Percentiles rank a stretch among this genome's conserved stretches.
Conservation (phyloP, 64 coral and sea anemone genomes). For the Montipora capricornis region DNA sequence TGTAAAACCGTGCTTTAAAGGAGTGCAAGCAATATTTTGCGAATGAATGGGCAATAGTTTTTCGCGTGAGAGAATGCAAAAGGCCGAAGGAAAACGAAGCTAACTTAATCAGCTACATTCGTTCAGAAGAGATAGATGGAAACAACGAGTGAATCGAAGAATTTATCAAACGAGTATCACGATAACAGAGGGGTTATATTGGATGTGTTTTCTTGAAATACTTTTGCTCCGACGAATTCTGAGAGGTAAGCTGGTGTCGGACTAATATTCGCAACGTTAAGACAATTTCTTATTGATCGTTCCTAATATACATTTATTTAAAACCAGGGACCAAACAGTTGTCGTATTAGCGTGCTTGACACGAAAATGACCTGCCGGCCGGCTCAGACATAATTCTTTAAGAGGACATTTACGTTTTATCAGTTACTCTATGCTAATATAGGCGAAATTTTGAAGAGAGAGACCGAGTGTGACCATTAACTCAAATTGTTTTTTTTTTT, state of each 20-base stretch:
- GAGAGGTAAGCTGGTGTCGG: conserved; percentile 17
- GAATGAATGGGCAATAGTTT: background rate
- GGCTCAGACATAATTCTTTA: too few species aligned
- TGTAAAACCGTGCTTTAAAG: background rate
- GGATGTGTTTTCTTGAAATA: conserved; percentile 57
- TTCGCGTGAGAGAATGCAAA: background rate
- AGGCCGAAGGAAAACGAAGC: background rate
- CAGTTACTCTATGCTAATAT: too few species aligned
- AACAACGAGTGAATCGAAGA: background rate
- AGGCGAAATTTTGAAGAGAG: too few species aligned
- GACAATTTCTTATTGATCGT: too few species aligned
- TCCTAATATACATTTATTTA: background rate
- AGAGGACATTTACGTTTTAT: too few species aligned
- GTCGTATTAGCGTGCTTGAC: too few species aligned
- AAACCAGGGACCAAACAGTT: background rate
- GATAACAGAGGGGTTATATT: conserved; percentile 12
- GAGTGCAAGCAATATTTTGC: background rate
- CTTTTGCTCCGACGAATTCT: conserved; percentile 28
- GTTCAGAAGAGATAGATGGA: background rate
- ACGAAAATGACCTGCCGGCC: too few species aligned
- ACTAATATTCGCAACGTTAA: background rate
- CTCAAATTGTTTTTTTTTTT: too few species aligned
- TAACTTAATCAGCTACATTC: background rate
- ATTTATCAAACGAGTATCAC: background rate
- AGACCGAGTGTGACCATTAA: too few species aligned